phyloP scores from a whole-genome alignment of 2,113 vertebrate genomes.

The Poeciliopsis occidentalis region DNA sequence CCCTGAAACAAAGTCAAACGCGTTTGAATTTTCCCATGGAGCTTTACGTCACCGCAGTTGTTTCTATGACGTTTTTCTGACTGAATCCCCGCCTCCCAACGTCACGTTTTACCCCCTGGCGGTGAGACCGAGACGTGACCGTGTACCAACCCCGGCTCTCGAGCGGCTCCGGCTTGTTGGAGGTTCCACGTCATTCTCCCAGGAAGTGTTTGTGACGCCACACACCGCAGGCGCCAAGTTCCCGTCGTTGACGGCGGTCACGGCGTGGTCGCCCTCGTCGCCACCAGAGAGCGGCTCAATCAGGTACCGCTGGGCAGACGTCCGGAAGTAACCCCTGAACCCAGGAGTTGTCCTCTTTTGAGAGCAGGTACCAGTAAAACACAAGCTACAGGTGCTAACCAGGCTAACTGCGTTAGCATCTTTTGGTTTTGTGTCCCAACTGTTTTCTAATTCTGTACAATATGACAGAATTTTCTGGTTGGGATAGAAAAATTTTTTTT shows the following conservation, averaged over 20 bases:
- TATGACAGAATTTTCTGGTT: no score
- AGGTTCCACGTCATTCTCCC: conserved; percentile 66
- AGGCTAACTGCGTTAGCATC: no score
- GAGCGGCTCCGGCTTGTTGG: conserved; percentile 68
- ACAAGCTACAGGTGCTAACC: no score
- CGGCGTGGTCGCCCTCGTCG: conserved; percentile 71
- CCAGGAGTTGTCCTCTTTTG: not conserved
- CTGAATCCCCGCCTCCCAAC: no score
- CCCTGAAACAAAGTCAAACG: conserved; percentile 53
- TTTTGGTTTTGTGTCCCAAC: no score
- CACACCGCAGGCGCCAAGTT: conserved; percentile 62
- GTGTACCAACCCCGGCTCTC: conserved; percentile 63
- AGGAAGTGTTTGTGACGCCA: conserved; percentile 81
- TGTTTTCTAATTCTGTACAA: no score
- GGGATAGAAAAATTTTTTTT: no score
- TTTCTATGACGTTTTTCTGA: no score
- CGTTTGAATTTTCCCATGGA: not conserved
- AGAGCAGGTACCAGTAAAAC: not conserved
- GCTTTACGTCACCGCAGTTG: not conserved
- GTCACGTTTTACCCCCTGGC: not conserved
- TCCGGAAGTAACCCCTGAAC: conserved; percentile 80
- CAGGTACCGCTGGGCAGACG: conserved; percentile 76
- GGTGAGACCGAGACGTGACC: not conserved
- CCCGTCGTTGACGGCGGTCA: conserved; percentile 48
- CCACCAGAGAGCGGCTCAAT: conserved; percentile 75